phyloP scores from a whole-genome alignment of 2,113 vertebrate genomes.

The Cephalopholis sonnerati region DNA sequence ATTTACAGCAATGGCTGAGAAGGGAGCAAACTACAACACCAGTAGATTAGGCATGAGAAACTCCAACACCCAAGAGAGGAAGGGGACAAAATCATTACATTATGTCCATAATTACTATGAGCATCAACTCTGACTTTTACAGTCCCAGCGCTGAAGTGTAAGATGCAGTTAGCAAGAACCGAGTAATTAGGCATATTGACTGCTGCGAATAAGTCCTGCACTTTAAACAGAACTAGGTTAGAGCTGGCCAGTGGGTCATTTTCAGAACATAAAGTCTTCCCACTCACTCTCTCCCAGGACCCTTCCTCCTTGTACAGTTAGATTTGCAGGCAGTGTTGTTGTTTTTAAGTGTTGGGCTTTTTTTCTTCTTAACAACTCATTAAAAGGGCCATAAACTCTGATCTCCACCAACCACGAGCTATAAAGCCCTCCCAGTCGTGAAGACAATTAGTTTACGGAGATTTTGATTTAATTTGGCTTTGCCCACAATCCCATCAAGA shows the following conservation, averaged over 20 bases:
- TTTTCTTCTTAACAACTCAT: conserved; percentile 55
- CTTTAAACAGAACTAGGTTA: conserved; percentile 59
- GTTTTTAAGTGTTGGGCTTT: conserved; percentile 32
- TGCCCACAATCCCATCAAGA: conserved; percentile 43
- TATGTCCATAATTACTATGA: conserved; percentile 57
- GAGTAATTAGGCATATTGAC: conserved; percentile 77
- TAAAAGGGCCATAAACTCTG: conserved; percentile 69
- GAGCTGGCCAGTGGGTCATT: conserved; percentile 60
- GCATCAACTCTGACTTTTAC: conserved; percentile 50
- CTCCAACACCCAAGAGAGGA: not conserved
- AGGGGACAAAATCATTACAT: conserved; percentile 52
- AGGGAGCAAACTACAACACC: not conserved
- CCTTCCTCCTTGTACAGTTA: conserved; percentile 20
- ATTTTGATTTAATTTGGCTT: conserved; percentile 57
- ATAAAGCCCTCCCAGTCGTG: conserved; percentile 29
- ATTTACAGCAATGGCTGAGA: not conserved
- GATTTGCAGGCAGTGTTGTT: conserved; percentile 39
- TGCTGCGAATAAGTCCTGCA: conserved; percentile 56
- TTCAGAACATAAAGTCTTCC: conserved; percentile 68
- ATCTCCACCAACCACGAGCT: conserved; percentile 45
- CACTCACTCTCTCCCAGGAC: conserved; percentile 53
- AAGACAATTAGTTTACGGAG: conserved; percentile 47
- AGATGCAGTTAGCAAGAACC: conserved; percentile 59
- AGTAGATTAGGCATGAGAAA: conserved; percentile 47
- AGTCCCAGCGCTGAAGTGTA: conserved; percentile 51